phyloP scores from a whole-genome alignment of 2,888 invertebrate species.

The Protonemura montana region DNA sequence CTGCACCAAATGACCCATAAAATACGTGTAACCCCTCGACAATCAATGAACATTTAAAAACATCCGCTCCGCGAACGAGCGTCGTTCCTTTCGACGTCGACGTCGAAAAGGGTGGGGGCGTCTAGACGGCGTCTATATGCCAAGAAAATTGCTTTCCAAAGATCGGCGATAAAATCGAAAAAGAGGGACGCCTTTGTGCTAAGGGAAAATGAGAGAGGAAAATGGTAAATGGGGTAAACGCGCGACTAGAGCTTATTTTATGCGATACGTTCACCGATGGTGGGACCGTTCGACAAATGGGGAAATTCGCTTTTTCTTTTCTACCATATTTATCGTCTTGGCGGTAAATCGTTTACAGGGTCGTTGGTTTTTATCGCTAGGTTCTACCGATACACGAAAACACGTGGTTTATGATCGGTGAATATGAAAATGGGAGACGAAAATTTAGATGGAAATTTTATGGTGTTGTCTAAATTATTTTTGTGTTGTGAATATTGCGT shows the following conservation, averaged over 20 bases:
- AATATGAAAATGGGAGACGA: neutral
- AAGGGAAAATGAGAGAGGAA: neutral
- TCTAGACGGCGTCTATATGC: conserved; percentile 33
- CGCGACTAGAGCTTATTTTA: neutral
- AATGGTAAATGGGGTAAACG: neutral
- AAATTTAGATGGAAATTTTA: neutral
- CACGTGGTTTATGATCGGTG: neutral
- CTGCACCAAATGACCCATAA: conserved; percentile 39
- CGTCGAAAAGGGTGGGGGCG: conserved; percentile 39
- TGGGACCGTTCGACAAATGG: neutral
- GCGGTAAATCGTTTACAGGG: neutral
- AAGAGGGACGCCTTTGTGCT: neutral
- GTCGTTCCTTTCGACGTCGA: too few relatives aligned
- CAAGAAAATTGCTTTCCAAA: conserved; percentile 37
- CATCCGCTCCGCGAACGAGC: conserved; percentile 40
- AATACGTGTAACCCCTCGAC: conserved; percentile 33
- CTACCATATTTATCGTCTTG: neutral
- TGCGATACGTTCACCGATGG: neutral
- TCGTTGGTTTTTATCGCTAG: neutral
- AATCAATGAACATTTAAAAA: conserved; percentile 43
- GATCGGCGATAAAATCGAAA: conserved; percentile 37
- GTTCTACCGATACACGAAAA: neutral
- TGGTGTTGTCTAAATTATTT: neutral
- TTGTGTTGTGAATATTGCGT: neutral
- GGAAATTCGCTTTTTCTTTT: neutral